Conservation (phyloP, 92 coral and sea anemone genomes). For the Micromussa lordhowensis region DNA sequence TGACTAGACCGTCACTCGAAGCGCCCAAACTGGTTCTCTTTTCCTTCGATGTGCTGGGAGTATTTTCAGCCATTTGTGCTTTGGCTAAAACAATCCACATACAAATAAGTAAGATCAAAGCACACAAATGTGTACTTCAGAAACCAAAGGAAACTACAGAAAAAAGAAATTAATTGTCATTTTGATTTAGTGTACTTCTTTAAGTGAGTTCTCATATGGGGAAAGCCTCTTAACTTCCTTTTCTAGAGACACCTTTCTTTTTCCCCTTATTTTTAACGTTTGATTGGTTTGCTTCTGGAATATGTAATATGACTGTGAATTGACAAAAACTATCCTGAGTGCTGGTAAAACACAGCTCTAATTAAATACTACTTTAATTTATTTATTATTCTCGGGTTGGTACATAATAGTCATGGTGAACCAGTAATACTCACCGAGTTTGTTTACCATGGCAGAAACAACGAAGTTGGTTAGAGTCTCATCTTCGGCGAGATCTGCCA, state of each 20-base stretch:
- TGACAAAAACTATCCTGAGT: neutral
- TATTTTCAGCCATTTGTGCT: neutral
- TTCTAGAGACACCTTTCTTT: neutral
- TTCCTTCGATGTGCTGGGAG: neutral
- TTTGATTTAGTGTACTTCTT: neutral
- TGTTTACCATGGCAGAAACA: no score
- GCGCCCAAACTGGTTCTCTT: neutral
- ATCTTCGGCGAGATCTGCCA: no score
- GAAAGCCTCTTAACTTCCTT: neutral
- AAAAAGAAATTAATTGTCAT: neutral
- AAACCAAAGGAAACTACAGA: neutral
- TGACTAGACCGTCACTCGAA: neutral
- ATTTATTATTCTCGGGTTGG: no score
- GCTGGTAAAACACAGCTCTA: no score
- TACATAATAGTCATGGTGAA: no score
- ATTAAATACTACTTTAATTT: no score
- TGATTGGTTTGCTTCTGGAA: neutral
- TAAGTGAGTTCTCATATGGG: neutral
- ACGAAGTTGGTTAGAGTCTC: no score
- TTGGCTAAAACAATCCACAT: neutral
- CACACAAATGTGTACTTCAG: neutral
- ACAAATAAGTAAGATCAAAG: neutral
- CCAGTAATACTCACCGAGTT: no score
- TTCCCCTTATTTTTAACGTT: neutral
- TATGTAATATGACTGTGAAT: neutral